A percentile compares a stretch with the other conserved stretches of the same genome.
Conservation (phyloP, 2,113 vertebrate species). For the Festucalex cinctus region DNA sequence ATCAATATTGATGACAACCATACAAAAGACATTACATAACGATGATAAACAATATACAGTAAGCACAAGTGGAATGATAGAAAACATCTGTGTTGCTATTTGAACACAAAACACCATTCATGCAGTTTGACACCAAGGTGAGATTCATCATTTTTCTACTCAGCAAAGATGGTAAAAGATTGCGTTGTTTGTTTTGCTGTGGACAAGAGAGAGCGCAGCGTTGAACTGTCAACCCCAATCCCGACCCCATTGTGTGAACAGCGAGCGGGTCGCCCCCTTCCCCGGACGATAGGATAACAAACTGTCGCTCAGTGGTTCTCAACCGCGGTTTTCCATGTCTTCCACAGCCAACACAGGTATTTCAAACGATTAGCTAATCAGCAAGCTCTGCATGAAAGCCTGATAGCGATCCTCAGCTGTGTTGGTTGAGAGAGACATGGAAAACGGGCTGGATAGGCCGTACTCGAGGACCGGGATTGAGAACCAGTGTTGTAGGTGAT, state of each 20-base stretch:
- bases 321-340: no score
- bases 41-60: neutral
- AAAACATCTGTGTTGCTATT: neutral
- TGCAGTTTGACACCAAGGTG: slow-evolving; percentile 11
- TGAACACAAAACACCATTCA: neutral
- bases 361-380: no score
- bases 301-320: no score
- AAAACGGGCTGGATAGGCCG: no score
- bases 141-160: slow-evolving; percentile 1
- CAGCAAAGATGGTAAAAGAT: slow-evolving; percentile 9
- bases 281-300: slow-evolving; percentile 14
- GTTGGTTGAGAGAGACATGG: no score
- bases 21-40: neutral
- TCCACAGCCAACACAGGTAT: no score
- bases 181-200: slow-evolving; percentile 27
- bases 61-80: neutral
- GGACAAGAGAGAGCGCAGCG: neutral
- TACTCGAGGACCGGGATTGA: no score
- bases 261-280: neutral
- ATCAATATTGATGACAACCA: no score
- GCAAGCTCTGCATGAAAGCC: no score
- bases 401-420: no score
- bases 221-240: slow-evolving; percentile 23
- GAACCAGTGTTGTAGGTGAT: no score
- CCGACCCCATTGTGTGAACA: slow-evolving; percentile 25